These are phyloP conservation scores for Virgularia gustaviana DNA, from an alignment of 92 coral and sea anemone species.

Conservation along the genomic window DNA sequence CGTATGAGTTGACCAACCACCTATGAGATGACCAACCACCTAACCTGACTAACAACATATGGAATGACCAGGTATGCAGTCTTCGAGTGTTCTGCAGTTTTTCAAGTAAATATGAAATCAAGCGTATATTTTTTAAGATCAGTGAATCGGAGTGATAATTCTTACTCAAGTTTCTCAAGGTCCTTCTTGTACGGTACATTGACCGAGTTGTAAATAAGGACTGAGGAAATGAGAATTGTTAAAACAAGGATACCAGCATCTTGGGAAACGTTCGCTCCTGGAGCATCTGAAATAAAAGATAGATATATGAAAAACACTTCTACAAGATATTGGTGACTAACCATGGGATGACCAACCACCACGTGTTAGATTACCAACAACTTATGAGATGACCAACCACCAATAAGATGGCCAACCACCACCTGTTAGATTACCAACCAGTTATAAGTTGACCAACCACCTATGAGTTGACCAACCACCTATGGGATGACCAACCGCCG, in stretches of 20 bases:
- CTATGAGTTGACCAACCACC: too few relatives aligned
- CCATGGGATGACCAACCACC: too few relatives aligned
- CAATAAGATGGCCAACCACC: too few relatives aligned
- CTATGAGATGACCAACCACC: too few relatives aligned
- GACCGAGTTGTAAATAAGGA: constrained; percentile 13
- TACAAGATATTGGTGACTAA: neutral
- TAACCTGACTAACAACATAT: too few relatives aligned
- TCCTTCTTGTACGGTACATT: constrained; percentile 37
- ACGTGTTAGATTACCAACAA: neutral
- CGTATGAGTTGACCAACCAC: too few relatives aligned
- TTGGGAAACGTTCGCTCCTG: constrained; percentile 31
- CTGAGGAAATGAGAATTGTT: constrained; percentile 32
- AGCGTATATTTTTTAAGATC: too few relatives aligned
- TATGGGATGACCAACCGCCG: too few relatives aligned
- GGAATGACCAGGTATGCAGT: neutral
- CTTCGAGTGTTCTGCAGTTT: neutral
- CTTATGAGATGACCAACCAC: too few relatives aligned
- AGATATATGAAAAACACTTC: neutral
- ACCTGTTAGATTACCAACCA: too few relatives aligned
- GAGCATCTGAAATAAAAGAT: constrained; percentile 13
- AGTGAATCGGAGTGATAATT: too few relatives aligned
- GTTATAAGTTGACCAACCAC: too few relatives aligned
- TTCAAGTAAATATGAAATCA: neutral
- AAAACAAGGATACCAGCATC: constrained; percentile 39
- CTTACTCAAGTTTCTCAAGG: constrained; percentile 38